Base-by-base conservation (phyloP, 2,888 invertebrate genomes). In the Tribolium freemani region DNA sequence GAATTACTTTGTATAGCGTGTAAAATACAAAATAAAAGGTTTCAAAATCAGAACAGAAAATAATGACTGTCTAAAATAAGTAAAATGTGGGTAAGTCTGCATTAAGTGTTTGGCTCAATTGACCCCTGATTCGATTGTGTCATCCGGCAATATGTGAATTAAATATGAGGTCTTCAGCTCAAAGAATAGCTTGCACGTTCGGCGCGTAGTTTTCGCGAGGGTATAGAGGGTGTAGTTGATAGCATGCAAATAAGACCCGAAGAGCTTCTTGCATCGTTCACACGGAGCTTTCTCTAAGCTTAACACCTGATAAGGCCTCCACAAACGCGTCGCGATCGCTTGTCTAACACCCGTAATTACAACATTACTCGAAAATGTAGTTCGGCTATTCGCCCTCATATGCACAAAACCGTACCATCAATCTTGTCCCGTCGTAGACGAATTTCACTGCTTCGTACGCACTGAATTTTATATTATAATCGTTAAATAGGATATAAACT, bases 201-300 rank as follows among this genome's bases (percentile, higher is more conserved):
- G 57, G 54, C 68, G 16, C 61, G 72, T 44, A 72, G 72, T 68
- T 61, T 50, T 30, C 56, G 46, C 50, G 63, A 69, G 77, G 73
- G 78, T 75, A 26, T 26, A 72, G 79, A 76, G 72, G 75, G 73
- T 75, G 78, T 77, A 75, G 75, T 78, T 79, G 80, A 82, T 81
- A 78, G 82, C 80, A 84, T 84, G 84, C 83, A 84, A 84, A 84
- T 84, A 73, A 83, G 81, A 75, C 68, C 76, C 73, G 66, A 77
- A 79, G 80, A 78, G 77, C 78, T 83, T 80, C 83, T 83, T 82
- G 83, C 80, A 76, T 76, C 78, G 79, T 85, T 85, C 85, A 80
- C 85, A 85, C 85, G 85, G 79, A 79, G 85, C 81, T 85, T 85
- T 83, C 75, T 79, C 75, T 75, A 73, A 80, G 79, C 79, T 79